Evolutionary conservation across 2,113 vertebrate genomes (phyloP), one percentile per base, ranked within the genome.

Genomic region (Danio rerio): DNA sequence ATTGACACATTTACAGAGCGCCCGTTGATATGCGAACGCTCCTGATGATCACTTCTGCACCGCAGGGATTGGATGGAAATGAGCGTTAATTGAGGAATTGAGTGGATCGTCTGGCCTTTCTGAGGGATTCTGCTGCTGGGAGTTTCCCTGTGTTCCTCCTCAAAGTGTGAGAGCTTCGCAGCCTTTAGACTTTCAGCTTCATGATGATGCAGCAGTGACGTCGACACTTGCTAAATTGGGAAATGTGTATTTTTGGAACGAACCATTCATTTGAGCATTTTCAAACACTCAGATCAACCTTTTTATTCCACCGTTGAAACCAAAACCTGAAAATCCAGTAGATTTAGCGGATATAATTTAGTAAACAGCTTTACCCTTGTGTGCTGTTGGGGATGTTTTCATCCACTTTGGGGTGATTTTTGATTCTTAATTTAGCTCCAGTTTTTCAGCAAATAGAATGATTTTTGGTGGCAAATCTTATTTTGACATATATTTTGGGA

Each of bases 21-120:
- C 47, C 40, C 9, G 52, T 72, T 72, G 12, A 43, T 71, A 81
- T 78, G 65, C 58, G 65, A 72, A 82, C 8, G 15, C 55, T 18
- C 11, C 2, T 63, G 21, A 78, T 55, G 13, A 71, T 50, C 21
- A 61, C 16, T 49, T 49, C 56, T 59, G 43, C 52, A 31, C 53
- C 62, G 31, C 31, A 40, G 65, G 65, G 62, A 58, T 74, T 56
- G 15, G 58, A 58, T 65, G 31, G 59, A 63, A 65, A 79, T 83
- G 56, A 43, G 13, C 16, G 42, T 77, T 83, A 75, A 40, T 61
- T 62, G 43, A 20, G 21, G 53, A 43, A 68, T 59, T 40, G 66
- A 49, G 52, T 7, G 21, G 8, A 15, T 50, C 18, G 55, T 13
- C 20, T 31, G 45, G 43, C 52, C 16, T 58, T 77, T 77, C 7